Conservation (phyloP, 1,140 invertebrate species). For the Hylyphantes graminicola region DNA sequence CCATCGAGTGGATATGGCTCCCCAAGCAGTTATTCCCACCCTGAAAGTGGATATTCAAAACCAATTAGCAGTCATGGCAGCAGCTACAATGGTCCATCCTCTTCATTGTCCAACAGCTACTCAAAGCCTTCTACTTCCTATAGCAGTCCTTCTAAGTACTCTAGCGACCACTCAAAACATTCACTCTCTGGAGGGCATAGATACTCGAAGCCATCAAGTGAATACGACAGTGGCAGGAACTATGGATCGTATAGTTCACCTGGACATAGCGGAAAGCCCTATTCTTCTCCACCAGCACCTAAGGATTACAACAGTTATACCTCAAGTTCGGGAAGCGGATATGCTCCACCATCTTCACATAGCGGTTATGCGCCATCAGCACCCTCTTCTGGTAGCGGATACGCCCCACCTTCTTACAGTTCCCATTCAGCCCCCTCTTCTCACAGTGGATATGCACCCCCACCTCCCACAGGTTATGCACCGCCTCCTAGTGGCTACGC, state of each 20-base stretch:
- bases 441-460: not conserved
- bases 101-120: constrained; percentile 14
- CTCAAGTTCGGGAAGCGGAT: not conserved
- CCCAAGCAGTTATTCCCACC: constrained; percentile 19
- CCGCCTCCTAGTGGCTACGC: not conserved
- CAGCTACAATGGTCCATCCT: constrained; percentile 28
- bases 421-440: not conserved
- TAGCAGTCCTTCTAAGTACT: constrained; percentile 2
- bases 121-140: constrained; percentile 22
- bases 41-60: constrained; percentile 12
- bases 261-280: constrained; percentile 8
- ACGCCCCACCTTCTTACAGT: constrained; percentile 1
- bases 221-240: constrained; percentile 13
- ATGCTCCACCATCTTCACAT: constrained; percentile 7
- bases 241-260: constrained; percentile 35
- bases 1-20: constrained; percentile 3
- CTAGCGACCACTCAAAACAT: constrained; percentile 2
- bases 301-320: constrained; percentile 6
- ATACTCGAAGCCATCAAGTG: constrained; percentile 25
- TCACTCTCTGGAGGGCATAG: not conserved
- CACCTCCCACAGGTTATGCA: constrained; percentile 18
- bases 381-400: constrained; percentile 11
- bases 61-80: constrained; percentile 30
- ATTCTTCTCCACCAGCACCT: not conserved
- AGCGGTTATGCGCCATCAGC: constrained; percentile 16